These are phyloP conservation scores for Zaprionus africanus DNA, from an alignment of 1,140 invertebrate genomes.

Conservation along the genomic window DNA sequence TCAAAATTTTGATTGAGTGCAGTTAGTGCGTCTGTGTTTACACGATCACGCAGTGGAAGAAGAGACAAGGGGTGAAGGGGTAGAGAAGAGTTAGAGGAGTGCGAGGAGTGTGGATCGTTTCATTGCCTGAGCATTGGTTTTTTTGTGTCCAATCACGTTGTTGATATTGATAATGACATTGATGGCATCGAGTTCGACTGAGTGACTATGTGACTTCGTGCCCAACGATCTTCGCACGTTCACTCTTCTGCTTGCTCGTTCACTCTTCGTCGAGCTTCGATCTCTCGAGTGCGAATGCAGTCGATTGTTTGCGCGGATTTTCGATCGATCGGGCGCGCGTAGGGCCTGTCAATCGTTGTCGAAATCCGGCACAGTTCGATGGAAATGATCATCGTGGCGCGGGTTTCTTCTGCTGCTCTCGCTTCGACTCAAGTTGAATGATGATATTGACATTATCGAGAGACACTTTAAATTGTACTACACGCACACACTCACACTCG, in stretches of 20 bases:
- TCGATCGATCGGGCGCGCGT: constrained; percentile 22
- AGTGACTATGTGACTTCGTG: constrained; percentile 70
- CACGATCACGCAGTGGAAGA: constrained; percentile 46
- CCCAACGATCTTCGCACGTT: constrained; percentile 23
- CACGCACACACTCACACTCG: constrained; percentile 21
- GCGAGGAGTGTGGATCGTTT: constrained; percentile 41
- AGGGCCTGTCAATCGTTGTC: constrained; percentile 64
- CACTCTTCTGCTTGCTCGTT: neutral
- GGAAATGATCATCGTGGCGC: constrained; percentile 53
- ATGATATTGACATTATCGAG: constrained; percentile 80
- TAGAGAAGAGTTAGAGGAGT: constrained; percentile 25
- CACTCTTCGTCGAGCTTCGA: constrained; percentile 25
- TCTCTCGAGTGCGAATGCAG: constrained; percentile 76
- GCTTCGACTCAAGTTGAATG: constrained; percentile 50
- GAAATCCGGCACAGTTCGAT: constrained; percentile 75
- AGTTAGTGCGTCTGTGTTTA: constrained; percentile 80
- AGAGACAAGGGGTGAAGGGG: constrained; percentile 17
- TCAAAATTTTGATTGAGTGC: constrained; percentile 83
- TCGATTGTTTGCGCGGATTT: constrained; percentile 76
- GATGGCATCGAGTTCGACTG: constrained; percentile 75
- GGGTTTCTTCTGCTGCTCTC: constrained; percentile 32
- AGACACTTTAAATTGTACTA: constrained; percentile 72
- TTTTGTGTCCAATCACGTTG: constrained; percentile 81
- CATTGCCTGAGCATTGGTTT: constrained; percentile 40
- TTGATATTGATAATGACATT: constrained; percentile 84